phyloP scores from a whole-genome alignment of 2,113 vertebrate genomes.

The Mesocricetus auratus region DNA sequence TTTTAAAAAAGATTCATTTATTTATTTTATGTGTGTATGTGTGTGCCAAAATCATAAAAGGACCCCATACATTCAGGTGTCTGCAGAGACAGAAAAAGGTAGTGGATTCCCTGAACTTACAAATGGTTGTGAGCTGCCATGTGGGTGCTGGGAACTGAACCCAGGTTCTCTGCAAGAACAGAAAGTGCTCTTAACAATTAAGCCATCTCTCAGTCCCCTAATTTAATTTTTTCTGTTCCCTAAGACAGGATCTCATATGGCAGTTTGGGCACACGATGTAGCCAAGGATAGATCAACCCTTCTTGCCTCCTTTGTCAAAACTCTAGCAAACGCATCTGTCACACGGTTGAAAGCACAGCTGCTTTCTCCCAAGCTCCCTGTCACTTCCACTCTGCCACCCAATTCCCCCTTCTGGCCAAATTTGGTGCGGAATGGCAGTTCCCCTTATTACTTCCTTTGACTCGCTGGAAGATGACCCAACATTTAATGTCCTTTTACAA shows the following conservation, averaged over 20 bases:
- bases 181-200: background rate
- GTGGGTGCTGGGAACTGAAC: background rate
- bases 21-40: background rate
- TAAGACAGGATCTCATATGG: background rate
- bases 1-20: background rate
- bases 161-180: background rate
- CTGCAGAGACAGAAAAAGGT: background rate
- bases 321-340: background rate
- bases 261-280: background rate
- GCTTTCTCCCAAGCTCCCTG: constrained; percentile 71
- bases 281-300: background rate
- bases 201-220: background rate
- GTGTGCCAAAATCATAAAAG: background rate
- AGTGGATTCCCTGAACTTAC: background rate
- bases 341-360: constrained; percentile 23
- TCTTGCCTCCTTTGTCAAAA: background rate
- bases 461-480: constrained; percentile 62
- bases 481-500: background rate
- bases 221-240: background rate
- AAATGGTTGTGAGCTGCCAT: background rate
- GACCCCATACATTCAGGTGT: background rate
- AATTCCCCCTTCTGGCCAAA: constrained; percentile 79
- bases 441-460: constrained; percentile 74
- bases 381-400: constrained; percentile 74
- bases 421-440: constrained; percentile 73